Evolutionary conservation across 2,113 vertebrate genomes (phyloP).

Genomic region (Calidris pugnax): DNA sequence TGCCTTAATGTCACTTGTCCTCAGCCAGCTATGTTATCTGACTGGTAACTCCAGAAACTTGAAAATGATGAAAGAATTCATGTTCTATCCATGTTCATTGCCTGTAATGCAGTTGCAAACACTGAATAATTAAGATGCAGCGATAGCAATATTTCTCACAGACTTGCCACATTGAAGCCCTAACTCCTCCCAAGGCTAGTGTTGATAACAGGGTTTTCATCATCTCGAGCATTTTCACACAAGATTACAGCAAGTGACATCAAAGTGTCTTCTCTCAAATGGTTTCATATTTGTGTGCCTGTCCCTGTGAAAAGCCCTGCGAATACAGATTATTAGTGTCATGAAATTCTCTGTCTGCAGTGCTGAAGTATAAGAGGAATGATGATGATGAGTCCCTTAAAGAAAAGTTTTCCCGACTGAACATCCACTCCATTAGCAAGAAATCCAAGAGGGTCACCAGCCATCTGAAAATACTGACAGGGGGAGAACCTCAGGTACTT

Average conservation of each 20-base stretch:
- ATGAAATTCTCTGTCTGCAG: slow-evolving; percentile 73
- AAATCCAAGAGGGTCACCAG: slow-evolving; percentile 95
- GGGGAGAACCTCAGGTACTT: slow-evolving; percentile 91
- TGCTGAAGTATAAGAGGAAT: slow-evolving; percentile 91
- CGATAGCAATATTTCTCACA: background rate
- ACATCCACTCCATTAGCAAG: slow-evolving; percentile 95
- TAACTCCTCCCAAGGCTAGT: background rate
- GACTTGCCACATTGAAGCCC: background rate
- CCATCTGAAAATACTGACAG: slow-evolving; percentile 90
- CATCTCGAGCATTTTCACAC: slow-evolving; percentile 17
- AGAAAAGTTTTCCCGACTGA: slow-evolving; percentile 90
- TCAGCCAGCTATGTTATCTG: background rate
- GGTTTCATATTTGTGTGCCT: background rate
- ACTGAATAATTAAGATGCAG: background rate
- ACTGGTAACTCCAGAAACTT: background rate
- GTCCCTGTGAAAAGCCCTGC: background rate
- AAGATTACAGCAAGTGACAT: slow-evolving; percentile 24
- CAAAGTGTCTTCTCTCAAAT: background rate
- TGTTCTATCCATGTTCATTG: background rate
- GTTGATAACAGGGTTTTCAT: slow-evolving; percentile 8
- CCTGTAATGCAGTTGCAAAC: background rate
- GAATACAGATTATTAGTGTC: background rate
- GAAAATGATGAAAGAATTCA: background rate
- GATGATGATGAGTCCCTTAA: slow-evolving; percentile 92
- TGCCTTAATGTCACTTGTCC: background rate